phyloP scores from a whole-genome alignment of 2,888 invertebrate species.

The Leptothorax acervorum region DNA sequence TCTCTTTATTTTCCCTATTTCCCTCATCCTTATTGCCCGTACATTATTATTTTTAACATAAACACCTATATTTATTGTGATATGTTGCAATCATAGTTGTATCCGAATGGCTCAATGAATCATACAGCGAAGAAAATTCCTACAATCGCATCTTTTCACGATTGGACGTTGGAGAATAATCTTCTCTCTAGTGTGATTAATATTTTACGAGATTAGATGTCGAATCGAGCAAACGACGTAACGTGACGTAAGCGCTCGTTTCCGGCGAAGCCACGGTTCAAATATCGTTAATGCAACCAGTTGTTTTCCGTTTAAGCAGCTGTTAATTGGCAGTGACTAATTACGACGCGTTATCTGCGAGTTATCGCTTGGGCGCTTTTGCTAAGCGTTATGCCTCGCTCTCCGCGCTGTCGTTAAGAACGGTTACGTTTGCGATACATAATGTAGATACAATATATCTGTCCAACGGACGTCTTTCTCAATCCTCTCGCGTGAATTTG shows the following conservation, averaged over 20 bases:
- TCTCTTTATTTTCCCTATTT: background rate
- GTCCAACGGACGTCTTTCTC: background rate
- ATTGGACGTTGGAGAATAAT: background rate
- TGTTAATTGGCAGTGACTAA: slow-evolving; percentile 86
- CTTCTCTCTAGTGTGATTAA: slow-evolving; percentile 4
- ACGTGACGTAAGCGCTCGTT: slow-evolving; percentile 59
- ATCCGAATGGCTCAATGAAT: background rate
- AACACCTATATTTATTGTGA: background rate
- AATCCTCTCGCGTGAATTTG: slow-evolving; percentile 6
- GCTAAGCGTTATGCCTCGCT: slow-evolving; percentile 58
- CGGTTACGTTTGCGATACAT: slow-evolving; percentile 56
- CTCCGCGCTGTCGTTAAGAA: slow-evolving; percentile 49
- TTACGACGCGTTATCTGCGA: slow-evolving; percentile 82
- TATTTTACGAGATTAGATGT: slow-evolving; percentile 11
- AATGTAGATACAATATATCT: slow-evolving; percentile 6
- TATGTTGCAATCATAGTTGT: background rate
- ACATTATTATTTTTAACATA: background rate
- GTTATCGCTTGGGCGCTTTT: slow-evolving; percentile 73
- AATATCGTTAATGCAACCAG: slow-evolving; percentile 75
- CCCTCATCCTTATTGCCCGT: background rate
- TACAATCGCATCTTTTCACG: background rate
- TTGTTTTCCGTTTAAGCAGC: slow-evolving; percentile 85
- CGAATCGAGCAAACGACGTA: background rate
- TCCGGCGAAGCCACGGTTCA: slow-evolving; percentile 67
- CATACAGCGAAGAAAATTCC: background rate